Conservation (phyloP, 2,888 invertebrate species). For the Latrodectus elegans region DNA sequence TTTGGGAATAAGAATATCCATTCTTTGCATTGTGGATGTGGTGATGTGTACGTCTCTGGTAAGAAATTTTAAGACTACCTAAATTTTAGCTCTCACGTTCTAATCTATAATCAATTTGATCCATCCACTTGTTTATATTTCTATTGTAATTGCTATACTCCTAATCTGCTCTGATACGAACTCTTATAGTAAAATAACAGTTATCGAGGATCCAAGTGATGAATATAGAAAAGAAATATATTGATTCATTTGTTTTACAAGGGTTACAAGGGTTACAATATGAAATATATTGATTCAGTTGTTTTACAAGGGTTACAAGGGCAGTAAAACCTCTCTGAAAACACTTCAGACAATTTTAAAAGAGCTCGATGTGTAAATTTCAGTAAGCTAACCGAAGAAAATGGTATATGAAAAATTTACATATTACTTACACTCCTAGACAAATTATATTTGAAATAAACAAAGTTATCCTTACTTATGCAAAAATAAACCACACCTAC, state of each 20-base stretch:
- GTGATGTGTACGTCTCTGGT: neutral
- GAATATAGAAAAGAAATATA: neutral
- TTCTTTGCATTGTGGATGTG: neutral
- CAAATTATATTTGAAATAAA: neutral
- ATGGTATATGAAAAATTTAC: neutral
- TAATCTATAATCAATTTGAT: neutral
- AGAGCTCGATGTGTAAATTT: neutral
- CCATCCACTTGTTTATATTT: neutral
- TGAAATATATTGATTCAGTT: neutral
- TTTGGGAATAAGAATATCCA: neutral
- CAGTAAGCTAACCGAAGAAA: neutral
- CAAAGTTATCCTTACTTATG: neutral
- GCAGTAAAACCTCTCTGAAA: neutral
- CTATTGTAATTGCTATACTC: neutral
- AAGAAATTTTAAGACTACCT: neutral
- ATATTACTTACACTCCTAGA: neutral
- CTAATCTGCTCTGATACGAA: neutral
- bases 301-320: neutral
- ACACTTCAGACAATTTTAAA: constrained; percentile 4
- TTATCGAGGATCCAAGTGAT: constrained; percentile 4
- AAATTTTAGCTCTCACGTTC: neutral
- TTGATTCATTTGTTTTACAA: neutral
- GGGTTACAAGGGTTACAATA: rapidly evolving
- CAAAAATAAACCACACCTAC: neutral
- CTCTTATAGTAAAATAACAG: neutral